Percentiles rank a stretch among this genome's conserved stretches.
These are phyloP conservation scores for Syrphus vitripennis DNA, from an alignment of 2,888 invertebrate genomes.

Conservation along the genomic window DNA sequence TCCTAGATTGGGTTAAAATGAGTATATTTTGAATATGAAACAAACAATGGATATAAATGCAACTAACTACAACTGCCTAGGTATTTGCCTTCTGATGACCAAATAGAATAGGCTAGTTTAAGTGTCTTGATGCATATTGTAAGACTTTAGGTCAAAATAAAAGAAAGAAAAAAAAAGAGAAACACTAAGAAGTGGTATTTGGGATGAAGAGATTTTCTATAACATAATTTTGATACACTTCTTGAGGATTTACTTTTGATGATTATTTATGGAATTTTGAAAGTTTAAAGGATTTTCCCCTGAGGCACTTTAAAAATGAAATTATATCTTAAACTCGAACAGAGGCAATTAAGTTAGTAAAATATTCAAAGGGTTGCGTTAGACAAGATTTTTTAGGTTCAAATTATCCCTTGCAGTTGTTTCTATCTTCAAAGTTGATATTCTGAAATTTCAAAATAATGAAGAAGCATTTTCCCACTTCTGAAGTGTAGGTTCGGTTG, in stretches of 20 bases:
- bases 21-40: not conserved
- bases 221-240: not conserved
- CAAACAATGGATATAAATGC: not conserved
- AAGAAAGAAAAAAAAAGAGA: not conserved
- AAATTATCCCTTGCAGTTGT: too few relatives aligned
- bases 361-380: too few relatives aligned
- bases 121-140: not conserved
- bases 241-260: not conserved
- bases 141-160: not conserved
- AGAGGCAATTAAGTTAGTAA: too few relatives aligned
- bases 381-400: too few relatives aligned
- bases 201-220: not conserved
- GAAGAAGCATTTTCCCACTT: too few relatives aligned
- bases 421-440: too few relatives aligned
- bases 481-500: too few relatives aligned
- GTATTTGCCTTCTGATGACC: not conserved
- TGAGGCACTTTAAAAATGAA: not conserved
- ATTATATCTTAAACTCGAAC: too few relatives aligned
- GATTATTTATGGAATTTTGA: not conserved
- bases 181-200: not conserved
- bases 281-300: not conserved
- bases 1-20: not conserved
- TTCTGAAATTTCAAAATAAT: too few relatives aligned
- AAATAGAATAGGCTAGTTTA: slow-evolving; percentile 4
- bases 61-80: not conserved